Percentiles rank a stretch among this genome's conserved stretches.
Conservation (phyloP, 1,140 invertebrate species). For the Philotrypesis tridentata region DNA sequence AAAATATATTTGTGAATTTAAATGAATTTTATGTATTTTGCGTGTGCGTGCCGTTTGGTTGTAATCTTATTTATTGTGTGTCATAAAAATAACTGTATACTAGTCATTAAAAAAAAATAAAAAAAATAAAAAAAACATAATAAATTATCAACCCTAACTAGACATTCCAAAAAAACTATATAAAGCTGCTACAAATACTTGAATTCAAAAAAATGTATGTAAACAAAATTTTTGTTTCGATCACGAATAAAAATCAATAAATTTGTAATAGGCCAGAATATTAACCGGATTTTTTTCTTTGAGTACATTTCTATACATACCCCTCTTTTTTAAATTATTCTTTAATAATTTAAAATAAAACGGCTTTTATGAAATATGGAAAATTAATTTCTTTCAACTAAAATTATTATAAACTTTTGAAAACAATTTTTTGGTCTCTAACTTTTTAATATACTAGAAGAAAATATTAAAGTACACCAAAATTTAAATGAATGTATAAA, state of each 20-base stretch:
- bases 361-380: too few species aligned
- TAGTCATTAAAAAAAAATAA: slow-evolving; percentile 14
- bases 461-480: too few species aligned
- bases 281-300: neutral
- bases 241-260: slow-evolving; percentile 33
- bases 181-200: neutral
- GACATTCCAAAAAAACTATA: neutral
- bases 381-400: too few species aligned
- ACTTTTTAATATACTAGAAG: too few species aligned
- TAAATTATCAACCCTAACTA: neutral
- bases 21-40: slow-evolving; percentile 19
- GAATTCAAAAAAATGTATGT: neutral
- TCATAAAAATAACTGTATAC: slow-evolving; percentile 1
- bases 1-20: slow-evolving; percentile 33
- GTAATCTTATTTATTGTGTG: slow-evolving; percentile 33
- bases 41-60: slow-evolving; percentile 27
- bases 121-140: slow-evolving; percentile 27
- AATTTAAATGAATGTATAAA: too few species aligned
- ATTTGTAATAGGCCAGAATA: slow-evolving; percentile 27
- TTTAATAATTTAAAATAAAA: too few species aligned
- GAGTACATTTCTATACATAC: neutral
- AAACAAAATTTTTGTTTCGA: slow-evolving; percentile 21
- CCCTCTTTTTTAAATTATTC: too few species aligned
- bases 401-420: too few species aligned
- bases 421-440: too few species aligned